These are phyloP conservation scores for Dolichallabes microphthalmus DNA, from an alignment of 2,113 vertebrate species.

Conservation along the genomic window DNA sequence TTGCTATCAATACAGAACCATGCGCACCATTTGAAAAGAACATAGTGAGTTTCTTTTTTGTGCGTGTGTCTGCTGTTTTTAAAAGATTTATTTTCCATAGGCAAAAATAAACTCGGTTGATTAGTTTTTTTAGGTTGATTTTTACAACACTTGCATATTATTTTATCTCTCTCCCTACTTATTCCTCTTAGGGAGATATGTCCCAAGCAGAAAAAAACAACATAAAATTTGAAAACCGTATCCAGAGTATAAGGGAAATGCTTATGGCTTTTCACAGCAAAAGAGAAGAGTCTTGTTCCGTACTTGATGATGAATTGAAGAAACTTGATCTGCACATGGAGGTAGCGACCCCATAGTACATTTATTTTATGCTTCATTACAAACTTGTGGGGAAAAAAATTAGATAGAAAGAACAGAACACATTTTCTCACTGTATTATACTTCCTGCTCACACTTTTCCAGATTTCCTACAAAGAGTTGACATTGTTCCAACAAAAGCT, in stretches of 20 bases:
- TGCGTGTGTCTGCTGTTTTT: neutral
- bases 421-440: neutral
- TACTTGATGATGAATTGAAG: constrained; percentile 69
- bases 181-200: constrained; percentile 77
- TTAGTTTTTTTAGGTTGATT: neutral
- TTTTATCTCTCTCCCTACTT: neutral
- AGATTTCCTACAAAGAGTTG: constrained; percentile 85
- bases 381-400: too few relatives aligned
- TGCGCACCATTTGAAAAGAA: constrained; percentile 76
- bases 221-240: constrained; percentile 63
- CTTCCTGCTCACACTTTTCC: neutral
- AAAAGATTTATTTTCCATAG: neutral
- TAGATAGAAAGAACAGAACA: neutral
- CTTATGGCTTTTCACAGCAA: constrained; percentile 57
- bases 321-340: constrained; percentile 66
- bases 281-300: constrained; percentile 56
- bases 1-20: constrained; percentile 82
- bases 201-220: constrained; percentile 74
- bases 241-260: constrained; percentile 63
- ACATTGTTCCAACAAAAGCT: constrained; percentile 79
- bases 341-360: constrained; percentile 61
- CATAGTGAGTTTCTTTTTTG: constrained; percentile 72
- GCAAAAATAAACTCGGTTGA: neutral
- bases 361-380: neutral
- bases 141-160: neutral